A percentile compares a stretch with the other conserved stretches of the same genome.
Conservation (phyloP, 1,140 invertebrate species). For the Philaenus spumarius region DNA sequence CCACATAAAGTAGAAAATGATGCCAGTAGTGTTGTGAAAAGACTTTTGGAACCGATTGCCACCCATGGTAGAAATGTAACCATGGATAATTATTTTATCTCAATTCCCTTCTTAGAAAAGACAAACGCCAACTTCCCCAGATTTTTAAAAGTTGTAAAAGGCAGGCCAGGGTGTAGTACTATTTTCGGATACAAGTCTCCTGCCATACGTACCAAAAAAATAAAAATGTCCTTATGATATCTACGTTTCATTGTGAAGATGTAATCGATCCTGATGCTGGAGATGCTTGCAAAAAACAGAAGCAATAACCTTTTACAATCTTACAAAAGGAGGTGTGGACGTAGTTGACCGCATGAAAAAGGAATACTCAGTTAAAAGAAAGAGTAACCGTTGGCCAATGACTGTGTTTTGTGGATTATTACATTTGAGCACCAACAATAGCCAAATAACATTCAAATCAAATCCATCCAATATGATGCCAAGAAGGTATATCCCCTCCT, state of each 20-base stretch:
- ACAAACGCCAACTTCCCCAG: neutral
- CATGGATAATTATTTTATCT: slow-evolving; percentile 39
- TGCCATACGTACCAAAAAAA: slow-evolving; percentile 2
- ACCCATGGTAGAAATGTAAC: slow-evolving; percentile 36
- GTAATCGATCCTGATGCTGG: neutral
- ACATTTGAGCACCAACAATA: slow-evolving; percentile 33
- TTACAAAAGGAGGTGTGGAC: slow-evolving; percentile 41
- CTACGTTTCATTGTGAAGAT: neutral
- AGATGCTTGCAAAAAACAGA: slow-evolving; percentile 18
- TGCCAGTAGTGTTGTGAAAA: neutral
- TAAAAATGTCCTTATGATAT: neutral
- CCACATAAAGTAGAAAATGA: neutral
- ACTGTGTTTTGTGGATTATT: slow-evolving; percentile 34
- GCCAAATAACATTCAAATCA: too few relatives aligned
- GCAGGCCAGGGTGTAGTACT: neutral
- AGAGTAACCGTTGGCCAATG: slow-evolving; percentile 39
- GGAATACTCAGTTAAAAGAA: slow-evolving; percentile 33
- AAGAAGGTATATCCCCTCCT: too few relatives aligned
- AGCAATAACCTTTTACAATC: slow-evolving; percentile 34
- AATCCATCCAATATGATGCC: too few relatives aligned
- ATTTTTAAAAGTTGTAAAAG: slow-evolving; percentile 5
- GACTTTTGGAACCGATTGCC: slow-evolving; percentile 22
- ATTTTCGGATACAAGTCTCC: neutral
- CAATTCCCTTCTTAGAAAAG: slow-evolving; percentile 27
- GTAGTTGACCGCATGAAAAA: slow-evolving; percentile 36